Conservation (phyloP, 2,888 invertebrate species). For the Coelinius sp. region DNA sequence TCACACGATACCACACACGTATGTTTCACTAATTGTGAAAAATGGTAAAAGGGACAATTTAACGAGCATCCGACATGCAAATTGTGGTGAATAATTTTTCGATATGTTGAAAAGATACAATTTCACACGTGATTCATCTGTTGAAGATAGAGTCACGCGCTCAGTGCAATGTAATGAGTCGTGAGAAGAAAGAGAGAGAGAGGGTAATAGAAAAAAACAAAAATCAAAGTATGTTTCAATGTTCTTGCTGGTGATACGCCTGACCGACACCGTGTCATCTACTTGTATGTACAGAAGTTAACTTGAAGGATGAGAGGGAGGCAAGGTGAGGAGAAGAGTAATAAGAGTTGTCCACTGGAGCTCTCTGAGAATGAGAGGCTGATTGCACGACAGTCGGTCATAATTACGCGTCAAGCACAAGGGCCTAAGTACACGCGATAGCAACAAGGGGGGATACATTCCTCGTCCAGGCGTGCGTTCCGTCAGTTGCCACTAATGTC, state of each 20-base stretch:
- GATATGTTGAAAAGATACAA: conserved; percentile 27
- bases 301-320: background rate
- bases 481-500: conserved; percentile 32
- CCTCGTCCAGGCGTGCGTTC: conserved; percentile 23
- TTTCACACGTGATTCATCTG: conserved; percentile 29
- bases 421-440: conserved; percentile 33
- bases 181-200: background rate
- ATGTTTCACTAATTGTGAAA: conserved; percentile 6
- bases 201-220: background rate
- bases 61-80: conserved; percentile 26
- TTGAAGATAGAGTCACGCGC: conserved; percentile 21
- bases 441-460: conserved; percentile 30
- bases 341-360: conserved; percentile 6
- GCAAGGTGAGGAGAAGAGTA: background rate
- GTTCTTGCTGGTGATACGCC: conserved; percentile 13
- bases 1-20: conserved; percentile 1
- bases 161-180: background rate
- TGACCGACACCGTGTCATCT: conserved; percentile 20
- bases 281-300: background rate
- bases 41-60: background rate
- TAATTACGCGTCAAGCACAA: conserved; percentile 35
- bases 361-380: conserved; percentile 18
- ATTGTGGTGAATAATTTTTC: background rate
- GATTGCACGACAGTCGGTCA: conserved; percentile 39
- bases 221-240: background rate